Percentiles rank a stretch among this genome's conserved stretches.
These are phyloP conservation scores for Latrodectus geometricus DNA, from an alignment of 1,140 invertebrate species.

Conservation along the genomic window DNA sequence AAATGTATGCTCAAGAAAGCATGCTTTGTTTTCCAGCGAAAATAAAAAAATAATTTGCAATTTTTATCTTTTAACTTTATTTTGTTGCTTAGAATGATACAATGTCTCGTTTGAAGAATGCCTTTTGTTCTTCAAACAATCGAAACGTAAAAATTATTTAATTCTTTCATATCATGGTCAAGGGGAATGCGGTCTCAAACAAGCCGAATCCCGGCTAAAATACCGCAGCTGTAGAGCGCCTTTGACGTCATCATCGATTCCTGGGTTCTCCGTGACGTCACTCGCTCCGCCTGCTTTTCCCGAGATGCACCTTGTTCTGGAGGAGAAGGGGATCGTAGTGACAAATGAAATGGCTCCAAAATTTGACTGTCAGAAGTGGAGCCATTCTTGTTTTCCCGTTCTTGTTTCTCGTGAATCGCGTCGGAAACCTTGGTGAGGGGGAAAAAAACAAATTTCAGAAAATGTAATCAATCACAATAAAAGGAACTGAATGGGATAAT, in stretches of 20 bases:
- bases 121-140: background rate
- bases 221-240: constrained; percentile 50
- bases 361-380: constrained; percentile 36
- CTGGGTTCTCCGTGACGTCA: constrained; percentile 21
- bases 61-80: too few species aligned
- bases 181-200: constrained; percentile 5
- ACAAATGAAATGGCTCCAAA: constrained; percentile 40
- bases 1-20: too few species aligned
- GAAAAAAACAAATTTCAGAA: background rate
- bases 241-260: constrained; percentile 61
- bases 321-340: constrained; percentile 16
- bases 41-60: too few species aligned
- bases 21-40: too few species aligned
- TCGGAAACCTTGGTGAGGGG: background rate
- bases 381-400: background rate
- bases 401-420: background rate
- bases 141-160: background rate
- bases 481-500: too few species aligned
- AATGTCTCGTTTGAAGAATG: too few species aligned
- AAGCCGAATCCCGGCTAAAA: constrained; percentile 35
- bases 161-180: constrained; percentile 1
- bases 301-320: constrained; percentile 15
- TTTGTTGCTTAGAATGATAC: too few species aligned
- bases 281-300: background rate
- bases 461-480: too few species aligned